Conservation (phyloP, 2,113 vertebrate genomes). For the Hydropotes inermis region DNA sequence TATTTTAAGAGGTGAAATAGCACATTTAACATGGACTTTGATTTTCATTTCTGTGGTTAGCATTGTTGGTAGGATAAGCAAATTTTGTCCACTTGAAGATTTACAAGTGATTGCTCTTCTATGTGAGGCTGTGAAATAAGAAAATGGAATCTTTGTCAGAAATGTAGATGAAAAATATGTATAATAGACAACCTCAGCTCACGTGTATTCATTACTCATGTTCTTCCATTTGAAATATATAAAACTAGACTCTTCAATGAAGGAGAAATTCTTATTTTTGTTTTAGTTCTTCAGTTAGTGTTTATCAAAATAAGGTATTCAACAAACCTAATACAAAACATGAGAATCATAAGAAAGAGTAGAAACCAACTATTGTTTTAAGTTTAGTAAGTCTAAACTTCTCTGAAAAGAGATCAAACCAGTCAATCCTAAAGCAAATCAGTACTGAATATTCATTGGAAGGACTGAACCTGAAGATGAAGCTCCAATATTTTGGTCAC, state of each 20-base stretch:
- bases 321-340: neutral
- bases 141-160: neutral
- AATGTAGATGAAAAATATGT: neutral
- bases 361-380: neutral
- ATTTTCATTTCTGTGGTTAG: neutral
- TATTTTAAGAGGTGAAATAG: slow-evolving; percentile 5
- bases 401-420: neutral
- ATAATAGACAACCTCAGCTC: neutral
- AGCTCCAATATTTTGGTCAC: neutral
- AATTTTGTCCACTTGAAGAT: neutral
- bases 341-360: neutral
- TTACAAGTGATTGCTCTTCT: neutral
- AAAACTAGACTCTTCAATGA: neutral
- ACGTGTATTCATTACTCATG: neutral
- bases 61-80: neutral
- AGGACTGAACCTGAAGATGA: neutral
- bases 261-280: neutral
- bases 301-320: neutral
- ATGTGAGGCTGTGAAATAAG: neutral
- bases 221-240: neutral
- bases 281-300: neutral
- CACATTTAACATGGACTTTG: neutral
- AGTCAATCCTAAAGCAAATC: neutral
- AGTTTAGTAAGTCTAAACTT: neutral
- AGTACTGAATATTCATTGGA: neutral